phyloP scores from a whole-genome alignment of 2,113 vertebrate genomes.

The Echinops telfairi region DNA sequence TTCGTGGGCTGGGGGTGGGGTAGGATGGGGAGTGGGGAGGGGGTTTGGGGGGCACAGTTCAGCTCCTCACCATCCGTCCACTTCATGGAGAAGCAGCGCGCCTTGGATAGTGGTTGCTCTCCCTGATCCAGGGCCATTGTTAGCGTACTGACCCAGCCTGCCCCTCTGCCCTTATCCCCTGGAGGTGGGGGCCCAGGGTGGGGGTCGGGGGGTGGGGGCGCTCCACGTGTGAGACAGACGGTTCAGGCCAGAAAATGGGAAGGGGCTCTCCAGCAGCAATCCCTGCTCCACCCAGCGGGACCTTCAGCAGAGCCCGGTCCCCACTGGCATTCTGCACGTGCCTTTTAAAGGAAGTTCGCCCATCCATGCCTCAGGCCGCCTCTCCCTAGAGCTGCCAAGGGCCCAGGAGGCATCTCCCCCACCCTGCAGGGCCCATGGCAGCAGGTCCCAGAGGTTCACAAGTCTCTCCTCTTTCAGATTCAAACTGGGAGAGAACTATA shows the following conservation, averaged over 20 bases:
- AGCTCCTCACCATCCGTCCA: background rate
- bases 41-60: background rate
- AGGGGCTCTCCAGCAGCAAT: background rate
- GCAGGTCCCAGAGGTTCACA: background rate
- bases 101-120: background rate
- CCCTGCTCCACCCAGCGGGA: background rate
- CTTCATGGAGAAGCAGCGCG: background rate
- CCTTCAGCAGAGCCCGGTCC: background rate
- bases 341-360: background rate
- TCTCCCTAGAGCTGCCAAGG: background rate
- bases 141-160: background rate
- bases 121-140: background rate
- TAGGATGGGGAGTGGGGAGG: too few relatives aligned
- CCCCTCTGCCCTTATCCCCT: background rate
- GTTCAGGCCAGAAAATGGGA: background rate
- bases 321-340: background rate
- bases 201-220: too few relatives aligned
- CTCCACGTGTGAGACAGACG: background rate
- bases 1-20: too few relatives aligned
- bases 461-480: slow-evolving; percentile 84
- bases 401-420: background rate
- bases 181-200: background rate
- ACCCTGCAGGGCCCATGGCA: background rate
- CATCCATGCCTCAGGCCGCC: background rate
- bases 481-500: slow-evolving; percentile 84